These are phyloP conservation scores for Rhinopomastus cyanomelas DNA, from an alignment of 2,113 vertebrate species.

Conservation along the genomic window DNA sequence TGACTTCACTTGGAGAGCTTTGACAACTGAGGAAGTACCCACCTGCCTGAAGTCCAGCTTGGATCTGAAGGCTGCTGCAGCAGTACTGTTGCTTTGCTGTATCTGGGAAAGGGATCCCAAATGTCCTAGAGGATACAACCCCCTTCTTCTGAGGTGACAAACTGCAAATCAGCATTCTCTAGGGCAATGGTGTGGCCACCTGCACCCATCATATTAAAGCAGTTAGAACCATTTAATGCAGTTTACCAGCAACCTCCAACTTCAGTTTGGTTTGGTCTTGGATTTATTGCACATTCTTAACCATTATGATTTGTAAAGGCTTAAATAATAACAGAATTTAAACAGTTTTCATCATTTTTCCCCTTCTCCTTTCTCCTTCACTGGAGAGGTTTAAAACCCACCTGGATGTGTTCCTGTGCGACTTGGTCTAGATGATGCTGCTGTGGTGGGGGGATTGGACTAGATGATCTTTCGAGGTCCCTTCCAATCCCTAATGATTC, in stretches of 20 bases:
- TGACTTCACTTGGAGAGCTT: background rate
- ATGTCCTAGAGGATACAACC: background rate
- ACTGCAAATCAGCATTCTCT: background rate
- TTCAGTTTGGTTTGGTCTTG: background rate
- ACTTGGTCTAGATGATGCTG: no score
- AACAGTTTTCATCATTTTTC: background rate
- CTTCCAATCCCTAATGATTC: no score
- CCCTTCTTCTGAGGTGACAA: background rate
- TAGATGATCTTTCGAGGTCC: no score
- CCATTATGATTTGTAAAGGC: background rate
- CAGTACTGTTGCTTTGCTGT: rapidly evolving
- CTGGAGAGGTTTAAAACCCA: no score
- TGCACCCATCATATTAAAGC: background rate
- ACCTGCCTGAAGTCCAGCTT: background rate
- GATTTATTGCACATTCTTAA: background rate
- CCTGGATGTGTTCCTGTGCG: no score
- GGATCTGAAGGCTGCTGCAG: background rate
- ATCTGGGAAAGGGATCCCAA: background rate
- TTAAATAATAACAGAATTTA: background rate
- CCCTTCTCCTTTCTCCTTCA: no score
- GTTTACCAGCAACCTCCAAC: background rate
- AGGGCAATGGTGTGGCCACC: background rate
- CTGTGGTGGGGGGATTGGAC: no score
- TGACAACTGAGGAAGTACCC: background rate
- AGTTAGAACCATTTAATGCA: background rate